Conservation (phyloP, 2,113 vertebrate genomes). For the Piprites chloris region DNA sequence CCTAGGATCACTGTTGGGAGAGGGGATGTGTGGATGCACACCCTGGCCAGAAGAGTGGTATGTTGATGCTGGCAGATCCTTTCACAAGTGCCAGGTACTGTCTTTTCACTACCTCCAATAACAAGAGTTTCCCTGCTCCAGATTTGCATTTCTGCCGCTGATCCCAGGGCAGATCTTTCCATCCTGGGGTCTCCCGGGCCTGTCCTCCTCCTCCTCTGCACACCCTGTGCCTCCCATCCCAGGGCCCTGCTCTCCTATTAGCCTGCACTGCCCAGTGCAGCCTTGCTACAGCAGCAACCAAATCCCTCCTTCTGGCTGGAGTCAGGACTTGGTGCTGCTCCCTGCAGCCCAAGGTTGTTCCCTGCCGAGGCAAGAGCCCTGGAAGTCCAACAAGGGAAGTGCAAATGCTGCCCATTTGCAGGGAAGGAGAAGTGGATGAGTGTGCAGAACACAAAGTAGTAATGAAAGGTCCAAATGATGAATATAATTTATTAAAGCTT, state of each 20-base stretch:
- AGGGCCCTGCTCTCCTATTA: not conserved
- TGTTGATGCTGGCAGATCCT: not conserved
- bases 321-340: not conserved
- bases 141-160: not conserved
- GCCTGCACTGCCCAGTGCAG: not conserved
- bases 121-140: not conserved
- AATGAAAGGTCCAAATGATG: not conserved
- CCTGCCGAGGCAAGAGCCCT: not conserved
- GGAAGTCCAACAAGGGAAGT: not conserved
- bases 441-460: not conserved
- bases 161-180: not conserved
- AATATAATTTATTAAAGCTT: not conserved
- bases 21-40: not conserved
- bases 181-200: rapidly evolving
- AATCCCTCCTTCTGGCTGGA: not conserved
- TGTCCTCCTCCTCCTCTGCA: rapidly evolving
- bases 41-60: too few relatives aligned
- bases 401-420: not conserved
- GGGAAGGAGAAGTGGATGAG: not conserved
- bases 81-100: not conserved
- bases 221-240: not conserved
- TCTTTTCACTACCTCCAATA: too few relatives aligned
- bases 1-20: not conserved
- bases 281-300: rapidly evolving
- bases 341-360: not conserved